Percentiles rank a stretch among this genome's conserved stretches.
These are phyloP conservation scores for Papilio glaucus DNA, from an alignment of 1,140 invertebrate genomes.

Conservation along the genomic window DNA sequence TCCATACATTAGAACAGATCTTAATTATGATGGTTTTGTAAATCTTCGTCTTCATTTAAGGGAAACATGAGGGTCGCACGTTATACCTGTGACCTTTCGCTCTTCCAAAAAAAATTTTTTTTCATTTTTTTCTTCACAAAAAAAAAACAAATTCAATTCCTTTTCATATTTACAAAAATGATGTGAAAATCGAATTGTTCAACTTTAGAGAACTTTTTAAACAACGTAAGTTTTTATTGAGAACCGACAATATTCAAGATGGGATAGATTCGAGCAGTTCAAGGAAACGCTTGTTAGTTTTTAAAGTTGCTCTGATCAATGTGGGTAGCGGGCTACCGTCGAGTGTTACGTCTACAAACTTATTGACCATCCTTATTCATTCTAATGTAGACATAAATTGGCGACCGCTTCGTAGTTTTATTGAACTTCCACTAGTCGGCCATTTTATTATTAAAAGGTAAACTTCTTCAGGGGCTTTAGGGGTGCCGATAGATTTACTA, in stretches of 20 bases:
- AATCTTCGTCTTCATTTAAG: too few species aligned
- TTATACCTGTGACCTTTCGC: too few species aligned
- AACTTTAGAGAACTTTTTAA: not conserved
- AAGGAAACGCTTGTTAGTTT: slow-evolving; percentile 3
- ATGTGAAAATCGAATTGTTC: too few species aligned
- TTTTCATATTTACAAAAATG: too few species aligned
- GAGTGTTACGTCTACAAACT: slow-evolving; percentile 51
- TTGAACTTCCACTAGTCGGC: slow-evolving; percentile 65
- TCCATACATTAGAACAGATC: too few species aligned
- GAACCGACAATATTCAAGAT: not conserved
- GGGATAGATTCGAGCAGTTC: not conserved
- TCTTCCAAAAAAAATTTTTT: too few species aligned
- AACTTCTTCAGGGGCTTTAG: slow-evolving; percentile 45
- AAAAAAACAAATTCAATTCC: too few species aligned
- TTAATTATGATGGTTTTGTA: too few species aligned
- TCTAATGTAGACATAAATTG: slow-evolving; percentile 70
- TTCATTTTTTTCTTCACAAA: too few species aligned
- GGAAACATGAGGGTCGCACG: too few species aligned
- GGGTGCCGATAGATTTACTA: not conserved
- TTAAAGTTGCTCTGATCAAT: slow-evolving; percentile 43
- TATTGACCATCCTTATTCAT: slow-evolving; percentile 68
- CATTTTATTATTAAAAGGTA: slow-evolving; percentile 74
- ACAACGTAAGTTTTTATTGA: not conserved
- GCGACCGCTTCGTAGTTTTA: slow-evolving; percentile 55
- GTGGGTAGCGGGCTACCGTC: slow-evolving; percentile 43